Conservation (phyloP, 2,888 invertebrate species). For the Drosophila conformis region DNA sequence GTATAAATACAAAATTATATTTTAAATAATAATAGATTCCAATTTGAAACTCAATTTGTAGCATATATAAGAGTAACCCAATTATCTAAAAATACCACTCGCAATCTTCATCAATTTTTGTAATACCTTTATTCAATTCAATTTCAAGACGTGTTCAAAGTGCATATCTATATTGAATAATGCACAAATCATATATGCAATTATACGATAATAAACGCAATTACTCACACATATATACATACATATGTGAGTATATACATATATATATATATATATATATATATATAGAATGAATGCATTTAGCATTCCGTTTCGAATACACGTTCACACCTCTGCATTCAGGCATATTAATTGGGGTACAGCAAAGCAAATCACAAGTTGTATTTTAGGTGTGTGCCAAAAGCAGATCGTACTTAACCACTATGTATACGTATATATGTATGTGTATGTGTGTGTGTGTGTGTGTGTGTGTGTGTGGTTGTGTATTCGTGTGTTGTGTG, state of each 20-base stretch:
- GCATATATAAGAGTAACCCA: neutral
- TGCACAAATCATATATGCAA: slow-evolving; percentile 65
- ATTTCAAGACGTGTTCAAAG: slow-evolving; percentile 66
- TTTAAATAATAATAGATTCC: neutral
- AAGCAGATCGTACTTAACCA: slow-evolving; percentile 50
- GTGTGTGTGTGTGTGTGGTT: slow-evolving; percentile 15
- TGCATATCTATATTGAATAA: slow-evolving; percentile 60
- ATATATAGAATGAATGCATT: slow-evolving; percentile 15
- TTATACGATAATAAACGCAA: slow-evolving; percentile 57
- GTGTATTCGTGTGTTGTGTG: slow-evolving; percentile 25
- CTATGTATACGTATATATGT: slow-evolving; percentile 17
- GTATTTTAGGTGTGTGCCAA: slow-evolving; percentile 51
- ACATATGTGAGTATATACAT: slow-evolving; percentile 14
- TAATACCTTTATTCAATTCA: slow-evolving; percentile 66
- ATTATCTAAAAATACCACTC: neutral
- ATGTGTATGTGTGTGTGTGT: slow-evolving; percentile 19
- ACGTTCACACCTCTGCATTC: slow-evolving; percentile 34
- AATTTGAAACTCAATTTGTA: neutral
- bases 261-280: slow-evolving; percentile 23
- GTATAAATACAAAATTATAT: neutral
- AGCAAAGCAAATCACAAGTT: slow-evolving; percentile 76
- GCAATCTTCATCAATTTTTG: slow-evolving; percentile 25
- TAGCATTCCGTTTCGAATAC: slow-evolving; percentile 37
- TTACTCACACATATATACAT: slow-evolving; percentile 29
- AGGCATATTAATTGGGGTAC: slow-evolving; percentile 27